Conservation (phyloP, 2,888 invertebrate species). For the Mechanitis messenoides region DNA sequence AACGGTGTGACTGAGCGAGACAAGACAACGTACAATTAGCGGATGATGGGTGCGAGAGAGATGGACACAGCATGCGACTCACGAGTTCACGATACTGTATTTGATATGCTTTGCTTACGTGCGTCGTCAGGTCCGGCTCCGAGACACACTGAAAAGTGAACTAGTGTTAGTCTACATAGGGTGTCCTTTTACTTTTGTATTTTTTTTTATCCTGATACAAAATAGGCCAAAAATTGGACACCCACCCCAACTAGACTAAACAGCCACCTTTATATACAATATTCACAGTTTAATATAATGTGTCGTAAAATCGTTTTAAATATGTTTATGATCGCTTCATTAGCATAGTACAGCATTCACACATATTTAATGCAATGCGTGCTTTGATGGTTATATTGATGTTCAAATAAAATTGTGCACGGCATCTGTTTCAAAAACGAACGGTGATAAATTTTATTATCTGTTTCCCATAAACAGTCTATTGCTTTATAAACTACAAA, state of each 20-base stretch:
- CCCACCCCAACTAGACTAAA: slow-evolving; percentile 35
- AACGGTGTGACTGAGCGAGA: slow-evolving; percentile 42
- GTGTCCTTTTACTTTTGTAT: slow-evolving; percentile 41
- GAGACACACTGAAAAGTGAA: slow-evolving; percentile 73
- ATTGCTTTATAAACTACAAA: not conserved
- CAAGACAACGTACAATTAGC: slow-evolving; percentile 53
- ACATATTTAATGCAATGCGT: slow-evolving; percentile 21
- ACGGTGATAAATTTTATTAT: not conserved
- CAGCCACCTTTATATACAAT: slow-evolving; percentile 40
- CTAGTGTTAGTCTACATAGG: slow-evolving; percentile 64
- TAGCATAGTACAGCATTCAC: slow-evolving; percentile 25
- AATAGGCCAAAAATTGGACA: slow-evolving; percentile 42
- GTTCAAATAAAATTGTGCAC: slow-evolving; percentile 21
- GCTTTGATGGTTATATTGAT: slow-evolving; percentile 12
- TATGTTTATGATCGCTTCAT: slow-evolving; percentile 13
- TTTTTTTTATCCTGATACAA: slow-evolving; percentile 26
- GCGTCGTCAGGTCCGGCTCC: slow-evolving; percentile 69
- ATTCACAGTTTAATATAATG: slow-evolving; percentile 31
- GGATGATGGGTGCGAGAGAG: slow-evolving; percentile 54
- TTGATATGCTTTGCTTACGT: slow-evolving; percentile 68
- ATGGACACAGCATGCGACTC: slow-evolving; percentile 68
- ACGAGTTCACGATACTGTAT: slow-evolving; percentile 62
- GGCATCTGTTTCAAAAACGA: not conserved
- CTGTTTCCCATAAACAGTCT: slow-evolving; percentile 1
- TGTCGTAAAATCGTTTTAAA: slow-evolving; percentile 9